Percentiles rank a stretch among this genome's conserved stretches.
phyloP scores from a whole-genome alignment of 2,888 invertebrate genomes.

The Drosophila percnosoma region DNA sequence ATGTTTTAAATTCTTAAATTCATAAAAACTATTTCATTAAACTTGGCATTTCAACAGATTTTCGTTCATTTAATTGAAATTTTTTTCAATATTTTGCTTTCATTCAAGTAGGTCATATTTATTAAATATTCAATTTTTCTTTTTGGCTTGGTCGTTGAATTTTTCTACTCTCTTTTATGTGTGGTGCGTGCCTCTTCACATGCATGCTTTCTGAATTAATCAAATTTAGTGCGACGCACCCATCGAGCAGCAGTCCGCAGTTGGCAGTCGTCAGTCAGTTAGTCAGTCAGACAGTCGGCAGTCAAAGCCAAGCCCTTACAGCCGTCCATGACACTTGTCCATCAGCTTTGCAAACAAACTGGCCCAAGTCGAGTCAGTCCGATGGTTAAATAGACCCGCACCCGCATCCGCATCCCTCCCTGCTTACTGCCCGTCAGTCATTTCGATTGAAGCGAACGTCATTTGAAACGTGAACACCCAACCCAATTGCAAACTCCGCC shows the following conservation, averaged over 20 bases:
- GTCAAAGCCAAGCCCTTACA: conserved; percentile 63
- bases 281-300: conserved; percentile 20
- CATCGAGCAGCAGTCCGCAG: conserved; percentile 8
- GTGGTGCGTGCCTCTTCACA: conserved; percentile 33
- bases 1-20: background rate
- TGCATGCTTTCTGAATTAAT: conserved; percentile 63
- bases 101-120: background rate
- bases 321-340: conserved; percentile 74
- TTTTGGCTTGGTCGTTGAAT: background rate
- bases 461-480: conserved; percentile 73
- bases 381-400: conserved; percentile 12
- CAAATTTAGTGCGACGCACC: conserved; percentile 72
- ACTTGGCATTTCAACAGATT: background rate
- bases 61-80: background rate
- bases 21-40: background rate
- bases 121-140: background rate
- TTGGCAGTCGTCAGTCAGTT: conserved; percentile 3
- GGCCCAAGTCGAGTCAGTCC: conserved; percentile 52
- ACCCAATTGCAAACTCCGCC: conserved; percentile 19
- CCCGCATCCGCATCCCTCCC: background rate
- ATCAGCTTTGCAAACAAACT: conserved; percentile 68
- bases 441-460: conserved; percentile 64
- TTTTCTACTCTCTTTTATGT: background rate
- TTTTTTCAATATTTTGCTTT: background rate
- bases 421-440: conserved; percentile 11